Conservation (phyloP, 1,140 invertebrate species). For the Andrena cerasifolii region DNA sequence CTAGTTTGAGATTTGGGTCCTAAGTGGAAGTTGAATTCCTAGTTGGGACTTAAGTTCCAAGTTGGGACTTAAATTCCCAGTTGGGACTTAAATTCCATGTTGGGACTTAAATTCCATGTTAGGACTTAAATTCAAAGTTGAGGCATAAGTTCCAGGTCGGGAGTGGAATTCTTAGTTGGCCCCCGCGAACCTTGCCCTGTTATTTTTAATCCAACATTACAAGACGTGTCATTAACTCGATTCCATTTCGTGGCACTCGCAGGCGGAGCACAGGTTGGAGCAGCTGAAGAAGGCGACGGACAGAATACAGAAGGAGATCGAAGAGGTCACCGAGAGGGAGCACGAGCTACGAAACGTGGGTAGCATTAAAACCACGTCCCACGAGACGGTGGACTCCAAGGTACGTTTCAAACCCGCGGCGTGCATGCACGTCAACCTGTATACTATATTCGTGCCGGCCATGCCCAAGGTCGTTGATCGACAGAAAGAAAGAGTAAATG, state of each 20-base stretch:
- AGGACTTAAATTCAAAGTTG: too few relatives aligned
- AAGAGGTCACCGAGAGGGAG: constrained; percentile 87
- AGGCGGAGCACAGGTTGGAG: constrained; percentile 73
- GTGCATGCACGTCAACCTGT: not conserved
- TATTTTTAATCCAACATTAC: too few relatives aligned
- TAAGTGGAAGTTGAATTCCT: too few relatives aligned
- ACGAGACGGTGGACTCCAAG: constrained; percentile 76
- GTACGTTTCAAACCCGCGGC: constrained; percentile 48
- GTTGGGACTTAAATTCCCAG: too few relatives aligned
- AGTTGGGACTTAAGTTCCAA: too few relatives aligned
- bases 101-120: too few relatives aligned
- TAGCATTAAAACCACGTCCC: constrained; percentile 76
- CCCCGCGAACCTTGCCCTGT: too few relatives aligned
- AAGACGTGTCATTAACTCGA: not conserved
- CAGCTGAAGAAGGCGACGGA: constrained; percentile 76
- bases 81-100: too few relatives aligned
- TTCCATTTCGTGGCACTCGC: constrained; percentile 11
- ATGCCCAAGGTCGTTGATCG: constrained; percentile 50
- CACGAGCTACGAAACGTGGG: constrained; percentile 85
- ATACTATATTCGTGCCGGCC: constrained; percentile 1
- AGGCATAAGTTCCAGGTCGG: too few relatives aligned
- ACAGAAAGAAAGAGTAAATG: constrained; percentile 45
- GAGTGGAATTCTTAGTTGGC: too few relatives aligned
- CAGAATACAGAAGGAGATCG: constrained; percentile 87
- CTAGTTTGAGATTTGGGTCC: too few relatives aligned